phyloP scores from a whole-genome alignment of 2,797 vertebrate genomes.

The Channallabes apus region DNA sequence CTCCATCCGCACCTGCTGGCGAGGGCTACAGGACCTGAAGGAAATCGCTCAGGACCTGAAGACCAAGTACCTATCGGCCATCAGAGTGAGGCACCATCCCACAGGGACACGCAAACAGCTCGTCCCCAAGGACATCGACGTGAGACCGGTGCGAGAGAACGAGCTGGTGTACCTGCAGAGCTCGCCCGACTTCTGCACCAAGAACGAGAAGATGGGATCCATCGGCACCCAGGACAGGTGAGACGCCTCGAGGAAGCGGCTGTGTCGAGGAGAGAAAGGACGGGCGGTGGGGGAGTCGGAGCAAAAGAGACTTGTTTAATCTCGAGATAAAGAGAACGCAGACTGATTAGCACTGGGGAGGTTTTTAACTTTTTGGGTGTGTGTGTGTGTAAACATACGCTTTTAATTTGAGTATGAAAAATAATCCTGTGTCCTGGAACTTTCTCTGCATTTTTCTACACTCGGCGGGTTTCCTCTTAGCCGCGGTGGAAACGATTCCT shows the following conservation, averaged over 20 bases:
- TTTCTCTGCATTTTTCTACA: background rate
- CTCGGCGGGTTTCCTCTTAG: background rate
- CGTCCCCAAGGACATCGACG: conserved; percentile 97
- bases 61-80: conserved; percentile 94
- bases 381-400: background rate
- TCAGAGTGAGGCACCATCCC: conserved; percentile 92
- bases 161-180: conserved; percentile 97
- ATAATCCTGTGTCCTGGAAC: conserved; percentile 1
- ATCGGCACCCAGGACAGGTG: conserved; percentile 97
- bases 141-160: conserved; percentile 91
- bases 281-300: background rate
- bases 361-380: background rate
- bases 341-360: background rate
- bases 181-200: conserved; percentile 92
- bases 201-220: conserved; percentile 93
- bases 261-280: too few relatives aligned
- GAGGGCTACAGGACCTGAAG: conserved; percentile 89
- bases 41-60: conserved; percentile 94
- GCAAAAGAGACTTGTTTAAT: background rate
- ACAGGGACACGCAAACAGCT: conserved; percentile 96
- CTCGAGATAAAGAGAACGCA: too few relatives aligned
- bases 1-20: conserved; percentile 98
- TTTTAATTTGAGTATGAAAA: background rate
- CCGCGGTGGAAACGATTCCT: background rate
- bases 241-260: conserved; percentile 32